Evolutionary conservation across 2,113 vertebrate genomes (phyloP), one percentile per base, ranked within the genome.

Genomic region (Paraplagusia blochii): DNA sequence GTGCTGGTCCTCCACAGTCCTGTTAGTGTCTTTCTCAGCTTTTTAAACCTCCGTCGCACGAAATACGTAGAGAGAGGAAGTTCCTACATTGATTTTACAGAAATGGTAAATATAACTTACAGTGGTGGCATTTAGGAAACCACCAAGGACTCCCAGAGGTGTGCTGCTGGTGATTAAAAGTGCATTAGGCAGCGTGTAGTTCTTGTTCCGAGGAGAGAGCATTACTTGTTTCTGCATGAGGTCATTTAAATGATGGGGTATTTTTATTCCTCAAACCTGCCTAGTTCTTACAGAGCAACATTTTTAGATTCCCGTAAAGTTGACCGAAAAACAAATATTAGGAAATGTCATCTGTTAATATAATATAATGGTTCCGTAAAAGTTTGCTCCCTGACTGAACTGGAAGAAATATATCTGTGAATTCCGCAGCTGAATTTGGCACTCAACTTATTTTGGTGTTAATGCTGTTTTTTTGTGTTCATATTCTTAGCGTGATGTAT

Each of bases 101-200:
- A 44, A 40, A 40, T 29, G 9, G 33, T 59, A 36, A 63, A 50
- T 53, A 55, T 11, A 44, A 34, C 11, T 33, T 8, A 38, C 19
- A 48, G 9, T 56, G 16, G 54, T 60, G 52, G 12, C 9, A 18
- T 63, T 49, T 62, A 16, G 12, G 44, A 55, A 67, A 44, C 45
- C 36, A 33, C 45, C 22, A 9, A 11, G 9, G 38, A 16, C 19
- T 51, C 22, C 44, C 33, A n/a, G 36, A 43, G 22, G 12, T 8
- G 8, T 19, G 47, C n/a, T 34, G 8, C 7, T 34, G 36, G 36
- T 7, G 11, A 44, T 19, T 17, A 34, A 39, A 45, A n/a, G 5
- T n/a, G 17, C 22, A 47, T 47, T 35, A 8, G 18, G 47, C 13
- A 22, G 48, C 1, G 14, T 22, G 1, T 40, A 11, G 3, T 38